phyloP scores from a whole-genome alignment of 37 sponge, comb jelly and placozoan genomes.

The Corticium candelabrum region DNA sequence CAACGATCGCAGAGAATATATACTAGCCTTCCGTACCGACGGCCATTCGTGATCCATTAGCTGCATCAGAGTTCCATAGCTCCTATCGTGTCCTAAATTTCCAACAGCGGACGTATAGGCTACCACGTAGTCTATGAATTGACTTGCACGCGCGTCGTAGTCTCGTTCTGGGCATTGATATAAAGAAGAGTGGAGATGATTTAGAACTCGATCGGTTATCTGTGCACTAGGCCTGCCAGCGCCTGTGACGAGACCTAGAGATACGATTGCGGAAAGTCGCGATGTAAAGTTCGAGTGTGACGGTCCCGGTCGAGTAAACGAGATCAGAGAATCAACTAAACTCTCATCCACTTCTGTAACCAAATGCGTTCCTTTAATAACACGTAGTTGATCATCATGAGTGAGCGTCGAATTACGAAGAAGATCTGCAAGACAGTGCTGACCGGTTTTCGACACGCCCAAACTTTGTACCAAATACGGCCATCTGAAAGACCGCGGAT shows the following conservation, averaged over 20 bases:
- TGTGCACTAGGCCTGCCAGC: no score
- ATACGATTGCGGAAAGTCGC: not conserved
- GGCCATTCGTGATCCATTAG: not conserved
- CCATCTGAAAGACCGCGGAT: not conserved
- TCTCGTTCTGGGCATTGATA: not conserved
- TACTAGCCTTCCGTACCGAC: not conserved
- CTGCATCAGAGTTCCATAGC: not conserved
- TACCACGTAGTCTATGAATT: not conserved
- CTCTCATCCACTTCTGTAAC: not conserved
- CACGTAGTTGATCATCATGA: not conserved
- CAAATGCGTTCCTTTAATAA: not conserved
- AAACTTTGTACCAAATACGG: not conserved
- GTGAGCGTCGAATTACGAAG: not conserved
- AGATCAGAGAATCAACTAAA: not conserved
- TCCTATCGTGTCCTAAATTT: not conserved
- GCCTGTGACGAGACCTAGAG: not conserved
- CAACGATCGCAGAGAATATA: not conserved
- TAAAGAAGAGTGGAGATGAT: no score
- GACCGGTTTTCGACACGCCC: not conserved
- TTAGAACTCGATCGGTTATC: no score
- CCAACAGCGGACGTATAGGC: not conserved
- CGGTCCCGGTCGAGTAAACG: not conserved
- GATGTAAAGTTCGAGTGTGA: not conserved
- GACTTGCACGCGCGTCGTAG: not conserved
- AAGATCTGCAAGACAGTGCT: not conserved